Percentiles rank a stretch among this genome's conserved stretches.
Evolutionary conservation across 2,113 vertebrate genomes (phyloP).

Genomic region (Bos javanicus): DNA sequence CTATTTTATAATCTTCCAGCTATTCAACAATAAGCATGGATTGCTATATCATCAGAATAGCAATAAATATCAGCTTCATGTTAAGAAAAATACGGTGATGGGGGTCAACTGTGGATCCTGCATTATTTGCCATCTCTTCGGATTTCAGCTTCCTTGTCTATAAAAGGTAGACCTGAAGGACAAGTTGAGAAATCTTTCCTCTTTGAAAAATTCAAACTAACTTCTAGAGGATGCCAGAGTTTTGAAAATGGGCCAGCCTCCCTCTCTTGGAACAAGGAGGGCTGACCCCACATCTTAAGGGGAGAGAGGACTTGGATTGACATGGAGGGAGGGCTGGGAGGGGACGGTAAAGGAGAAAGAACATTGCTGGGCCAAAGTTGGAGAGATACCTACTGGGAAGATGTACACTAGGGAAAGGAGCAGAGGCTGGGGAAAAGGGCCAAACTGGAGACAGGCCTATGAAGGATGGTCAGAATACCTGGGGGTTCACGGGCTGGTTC

Average conservation of each 20-base stretch:
- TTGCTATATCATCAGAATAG: background rate
- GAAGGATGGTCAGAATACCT: background rate
- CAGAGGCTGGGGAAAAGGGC: background rate
- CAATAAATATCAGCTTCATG: background rate
- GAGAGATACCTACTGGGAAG: background rate
- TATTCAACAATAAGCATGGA: background rate
- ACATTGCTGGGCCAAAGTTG: background rate
- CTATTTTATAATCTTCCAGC: background rate
- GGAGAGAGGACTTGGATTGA: background rate
- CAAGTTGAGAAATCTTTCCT: background rate
- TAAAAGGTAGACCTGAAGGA: background rate
- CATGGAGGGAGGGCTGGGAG: too few species aligned
- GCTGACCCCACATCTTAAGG: background rate
- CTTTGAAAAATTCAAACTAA: conserved; percentile 39
- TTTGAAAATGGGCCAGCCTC: background rate
- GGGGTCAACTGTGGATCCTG: background rate
- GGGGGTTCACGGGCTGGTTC: background rate
- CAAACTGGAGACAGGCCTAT: background rate
- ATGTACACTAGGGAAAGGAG: background rate
- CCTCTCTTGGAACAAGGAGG: background rate
- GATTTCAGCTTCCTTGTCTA: background rate
- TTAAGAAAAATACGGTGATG: background rate
- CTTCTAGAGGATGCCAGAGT: background rate
- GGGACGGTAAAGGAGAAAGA: background rate
- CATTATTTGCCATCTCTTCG: background rate